Base-by-base conservation (phyloP, 2,113 vertebrate genomes). In the Morone saxatilis region DNA sequence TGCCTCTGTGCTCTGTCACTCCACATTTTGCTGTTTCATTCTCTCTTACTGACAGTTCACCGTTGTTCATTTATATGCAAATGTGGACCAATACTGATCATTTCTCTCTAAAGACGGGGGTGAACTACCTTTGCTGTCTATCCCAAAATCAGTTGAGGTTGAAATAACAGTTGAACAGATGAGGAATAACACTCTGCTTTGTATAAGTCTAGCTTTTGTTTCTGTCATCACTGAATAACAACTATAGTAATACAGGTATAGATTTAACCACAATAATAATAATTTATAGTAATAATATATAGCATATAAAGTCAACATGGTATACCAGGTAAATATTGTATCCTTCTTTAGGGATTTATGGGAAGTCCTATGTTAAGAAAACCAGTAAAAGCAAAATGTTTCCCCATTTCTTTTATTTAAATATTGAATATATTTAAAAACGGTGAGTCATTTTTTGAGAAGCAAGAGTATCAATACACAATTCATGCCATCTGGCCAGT, bases 51-150 rank as follows among this genome's bases (percentile, higher is more conserved):
- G 83, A 89, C 83, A 88, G 85, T 88, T 91, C 82, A 87, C 65
- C 74, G 78, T 80, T 76, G 69, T 84, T 93, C 90, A 91, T 93
- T 93, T 92, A 91, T 81, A 93, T 93, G 89, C 89, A 93, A 93
- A 92, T 94, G 90, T 63, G 68, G 68, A 83, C 43, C 75, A 79
- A 77, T 77, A 73, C 81, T 79, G 85, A 92, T 91, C 25, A 82
- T 91, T 93, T 82, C 78, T 76, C 78, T 87, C 70, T 67, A 61
- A 91, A 89, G 81, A 90, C 76, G 78, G 62, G 59, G 47, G 67
- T 14, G 8, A 71, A 76, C 53, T 65, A 76, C 72, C 80, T 82
- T 80, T 71, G 83, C 74, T 61, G 76, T 78, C 59, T 73, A 70
- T 63, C 71, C 63, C 51, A 77, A 85, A 80, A 11, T 47, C 20